Percentiles rank a stretch among this genome's conserved stretches.
Evolutionary conservation across 2,888 invertebrate species (phyloP).

Genomic region (Rhamphomyia laevipes): DNA sequence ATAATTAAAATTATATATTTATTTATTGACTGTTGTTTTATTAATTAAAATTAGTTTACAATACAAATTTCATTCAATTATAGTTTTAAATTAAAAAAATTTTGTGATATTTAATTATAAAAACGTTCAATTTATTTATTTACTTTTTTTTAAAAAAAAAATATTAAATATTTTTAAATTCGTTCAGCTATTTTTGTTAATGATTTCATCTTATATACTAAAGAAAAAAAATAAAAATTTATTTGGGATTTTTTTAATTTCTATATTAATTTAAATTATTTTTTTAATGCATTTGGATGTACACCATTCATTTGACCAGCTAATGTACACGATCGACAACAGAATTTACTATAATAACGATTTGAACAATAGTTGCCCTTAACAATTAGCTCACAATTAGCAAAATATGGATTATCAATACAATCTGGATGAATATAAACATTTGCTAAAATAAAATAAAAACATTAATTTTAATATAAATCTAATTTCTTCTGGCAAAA

Average conservation of each 20-base stretch:
- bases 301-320: conserved; percentile 55
- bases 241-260: not conserved
- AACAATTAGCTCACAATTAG: conserved; percentile 82
- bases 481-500: not conserved
- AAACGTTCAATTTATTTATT: not conserved
- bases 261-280: not conserved
- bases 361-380: conserved; percentile 74
- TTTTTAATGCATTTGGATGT: conserved; percentile 30
- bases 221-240: too few relatives aligned
- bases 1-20: not conserved
- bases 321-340: conserved; percentile 84
- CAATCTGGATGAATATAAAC: conserved; percentile 66
- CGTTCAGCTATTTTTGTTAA: too few relatives aligned
- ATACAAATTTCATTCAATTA: not conserved
- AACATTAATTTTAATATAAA: not conserved
- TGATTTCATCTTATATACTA: too few relatives aligned
- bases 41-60: not conserved
- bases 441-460: conserved; percentile 21
- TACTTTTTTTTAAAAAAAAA: not conserved
- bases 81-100: not conserved
- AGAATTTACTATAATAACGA: conserved; percentile 84
- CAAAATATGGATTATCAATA: conserved; percentile 76
- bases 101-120: not conserved
- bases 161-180: not conserved
- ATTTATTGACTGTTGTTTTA: not conserved